Percentiles rank a stretch among this genome's conserved stretches.
Conservation (phyloP, 2,113 vertebrate species). For the Myiagra hebetior region DNA sequence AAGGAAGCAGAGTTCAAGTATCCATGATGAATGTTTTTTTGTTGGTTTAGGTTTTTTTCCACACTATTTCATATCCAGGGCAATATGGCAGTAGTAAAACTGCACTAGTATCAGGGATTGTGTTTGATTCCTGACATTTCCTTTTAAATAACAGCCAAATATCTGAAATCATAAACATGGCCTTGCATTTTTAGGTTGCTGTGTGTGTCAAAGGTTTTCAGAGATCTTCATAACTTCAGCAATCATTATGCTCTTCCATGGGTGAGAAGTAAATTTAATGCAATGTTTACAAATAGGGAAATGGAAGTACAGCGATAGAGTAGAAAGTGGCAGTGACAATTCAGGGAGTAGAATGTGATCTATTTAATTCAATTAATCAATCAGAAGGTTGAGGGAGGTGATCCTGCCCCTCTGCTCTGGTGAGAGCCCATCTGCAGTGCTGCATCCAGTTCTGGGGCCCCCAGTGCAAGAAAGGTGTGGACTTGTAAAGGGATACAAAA, state of each 20-base stretch:
- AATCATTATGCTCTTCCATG: neutral
- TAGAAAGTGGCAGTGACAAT: neutral
- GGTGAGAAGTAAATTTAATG: neutral
- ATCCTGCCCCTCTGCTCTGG: neutral
- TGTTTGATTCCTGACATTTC: neutral
- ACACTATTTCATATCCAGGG: neutral
- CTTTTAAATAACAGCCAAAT: neutral
- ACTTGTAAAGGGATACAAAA: rapidly evolving
- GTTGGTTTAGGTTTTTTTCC: neutral
- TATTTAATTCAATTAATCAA: neutral
- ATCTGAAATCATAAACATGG: neutral
- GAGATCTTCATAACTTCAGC: neutral
- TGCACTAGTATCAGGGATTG: neutral
- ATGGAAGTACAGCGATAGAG: neutral
- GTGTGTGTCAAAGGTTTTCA: neutral
- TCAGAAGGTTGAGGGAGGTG: neutral
- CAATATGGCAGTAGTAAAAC: neutral
- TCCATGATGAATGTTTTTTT: neutral
- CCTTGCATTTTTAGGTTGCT: neutral
- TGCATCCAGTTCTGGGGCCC: neutral
- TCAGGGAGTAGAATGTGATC: neutral
- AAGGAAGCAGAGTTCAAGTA: neutral
- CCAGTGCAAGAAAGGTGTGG: neutral
- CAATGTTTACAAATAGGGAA: neutral
- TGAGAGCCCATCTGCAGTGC: neutral